These are phyloP conservation scores for Trachymyrmex septentrionalis DNA, from an alignment of 1,140 invertebrate genomes.

Conservation along the genomic window DNA sequence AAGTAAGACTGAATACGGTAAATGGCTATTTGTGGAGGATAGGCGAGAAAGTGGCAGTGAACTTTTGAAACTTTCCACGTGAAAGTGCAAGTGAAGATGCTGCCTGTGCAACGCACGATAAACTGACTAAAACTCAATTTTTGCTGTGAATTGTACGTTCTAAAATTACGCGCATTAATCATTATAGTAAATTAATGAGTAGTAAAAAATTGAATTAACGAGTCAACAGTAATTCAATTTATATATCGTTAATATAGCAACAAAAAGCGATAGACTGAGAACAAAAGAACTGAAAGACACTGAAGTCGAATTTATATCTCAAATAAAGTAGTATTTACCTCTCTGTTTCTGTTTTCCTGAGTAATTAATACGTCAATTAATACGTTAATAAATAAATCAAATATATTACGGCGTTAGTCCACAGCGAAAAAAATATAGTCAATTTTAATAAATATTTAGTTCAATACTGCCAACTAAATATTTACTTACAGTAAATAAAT, in stretches of 20 bases:
- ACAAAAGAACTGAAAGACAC: neutral
- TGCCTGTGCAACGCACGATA: neutral
- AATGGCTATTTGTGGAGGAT: constrained; percentile 17
- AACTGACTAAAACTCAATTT: neutral
- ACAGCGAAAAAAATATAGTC: too few relatives aligned
- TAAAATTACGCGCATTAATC: neutral
- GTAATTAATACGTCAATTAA: neutral
- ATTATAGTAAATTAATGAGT: neutral
- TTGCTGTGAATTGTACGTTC: neutral
- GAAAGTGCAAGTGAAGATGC: constrained; percentile 53
- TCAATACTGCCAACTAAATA: too few relatives aligned
- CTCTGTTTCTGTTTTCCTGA: neutral
- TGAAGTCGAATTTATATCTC: neutral
- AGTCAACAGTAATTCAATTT: neutral
- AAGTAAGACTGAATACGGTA: constrained; percentile 4
- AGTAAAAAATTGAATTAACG: neutral
- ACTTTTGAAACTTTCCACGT: constrained; percentile 49
- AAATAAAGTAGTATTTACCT: neutral
- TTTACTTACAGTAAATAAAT: too few relatives aligned
- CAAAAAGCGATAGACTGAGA: neutral
- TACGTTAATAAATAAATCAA: neutral
- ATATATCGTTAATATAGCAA: neutral
- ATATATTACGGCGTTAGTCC: neutral
- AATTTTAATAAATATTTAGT: too few relatives aligned
- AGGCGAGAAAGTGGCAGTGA: constrained; percentile 41